Evolutionary conservation across 2,888 invertebrate genomes (phyloP).

Genomic region (Bibio marci): DNA sequence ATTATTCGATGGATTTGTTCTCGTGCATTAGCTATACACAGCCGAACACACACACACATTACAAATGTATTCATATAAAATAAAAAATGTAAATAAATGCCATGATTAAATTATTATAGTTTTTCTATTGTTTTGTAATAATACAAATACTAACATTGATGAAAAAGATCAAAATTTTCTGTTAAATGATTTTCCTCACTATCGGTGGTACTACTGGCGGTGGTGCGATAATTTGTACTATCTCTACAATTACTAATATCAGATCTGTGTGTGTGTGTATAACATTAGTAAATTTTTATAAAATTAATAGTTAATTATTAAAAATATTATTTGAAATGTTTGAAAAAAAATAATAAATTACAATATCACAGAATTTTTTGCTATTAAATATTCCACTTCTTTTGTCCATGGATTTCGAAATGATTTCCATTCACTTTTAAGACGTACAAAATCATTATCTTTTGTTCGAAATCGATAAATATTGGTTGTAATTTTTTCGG

Average conservation of each 20-base stretch:
- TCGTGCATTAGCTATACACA: conserved; percentile 38
- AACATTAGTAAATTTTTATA: neutral
- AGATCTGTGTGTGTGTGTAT: neutral
- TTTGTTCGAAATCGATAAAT: conserved; percentile 67
- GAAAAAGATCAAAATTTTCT: conserved; percentile 36
- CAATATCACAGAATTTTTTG: conserved; percentile 65
- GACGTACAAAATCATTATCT: conserved; percentile 46
- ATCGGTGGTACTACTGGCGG: neutral
- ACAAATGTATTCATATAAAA: conserved; percentile 3
- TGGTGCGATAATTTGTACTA: neutral
- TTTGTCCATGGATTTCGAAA: conserved; percentile 93
- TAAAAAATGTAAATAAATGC: too few species aligned
- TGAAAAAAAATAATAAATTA: too few species aligned
- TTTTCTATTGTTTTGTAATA: neutral
- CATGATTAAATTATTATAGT: neutral
- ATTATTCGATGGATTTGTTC: conserved; percentile 48
- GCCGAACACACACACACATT: too few species aligned
- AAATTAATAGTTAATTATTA: too few species aligned
- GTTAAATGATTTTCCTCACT: conserved; percentile 3
- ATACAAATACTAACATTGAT: conserved; percentile 32
- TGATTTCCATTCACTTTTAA: conserved; percentile 75
- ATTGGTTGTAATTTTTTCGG: conserved; percentile 45
- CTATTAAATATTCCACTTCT: conserved; percentile 79
- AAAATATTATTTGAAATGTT: too few species aligned
- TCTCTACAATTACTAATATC: neutral